Base-by-base conservation (phyloP, 1,140 invertebrate species). In the Pachypeltis micranthus region DNA sequence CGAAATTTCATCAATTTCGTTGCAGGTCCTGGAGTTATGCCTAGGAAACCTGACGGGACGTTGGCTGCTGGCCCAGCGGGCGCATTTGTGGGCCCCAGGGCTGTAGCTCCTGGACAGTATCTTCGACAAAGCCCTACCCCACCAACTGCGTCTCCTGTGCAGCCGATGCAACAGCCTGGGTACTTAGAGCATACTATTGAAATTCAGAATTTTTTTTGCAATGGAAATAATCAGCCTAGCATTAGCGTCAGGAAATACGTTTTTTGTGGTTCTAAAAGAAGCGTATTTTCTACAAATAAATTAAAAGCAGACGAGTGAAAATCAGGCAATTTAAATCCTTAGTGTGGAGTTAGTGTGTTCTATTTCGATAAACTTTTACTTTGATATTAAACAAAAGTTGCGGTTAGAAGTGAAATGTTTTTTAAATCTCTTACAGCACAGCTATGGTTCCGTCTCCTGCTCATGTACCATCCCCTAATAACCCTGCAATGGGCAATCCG, bases 401-500 rank as follows among this genome's bases (percentile, higher is more conserved):
- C n/a, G n/a, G n/a, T n/a, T n/a, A n/a, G n/a, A n/a, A n/a, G n/a
- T n/a, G n/a, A n/a, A n/a, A n/a, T n/a, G n/a, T n/a, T n/a, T n/a
- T n/a, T n/a, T n/a, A n/a, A n/a, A n/a, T 62, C 28, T 21, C 56
- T 29, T 16, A 12, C 24, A 27, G 56, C 65, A 27, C 61, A 81
- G 79, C 68, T 69, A 85, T 86, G 81, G 82, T 83, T 16, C 77
- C 83, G 27, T 87, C 85, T 12, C 85, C 85, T 7, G 85, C 85
- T 25, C 7, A 39, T 16, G 84, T 82, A 54, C 81, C 83, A n/a
- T 84, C 83, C n/a, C 84, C 84, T 21, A 59, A 54, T 10, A 67
- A 66, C 66, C 76, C 83, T 26, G 81, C 81, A 63, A 80, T 81
- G 74, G 72, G 78, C 2, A 31, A 29, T 26, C 58, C 28, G n/a